Evolutionary conservation across 2,113 vertebrate species (phyloP).

Genomic region (Athene cunicularia): DNA sequence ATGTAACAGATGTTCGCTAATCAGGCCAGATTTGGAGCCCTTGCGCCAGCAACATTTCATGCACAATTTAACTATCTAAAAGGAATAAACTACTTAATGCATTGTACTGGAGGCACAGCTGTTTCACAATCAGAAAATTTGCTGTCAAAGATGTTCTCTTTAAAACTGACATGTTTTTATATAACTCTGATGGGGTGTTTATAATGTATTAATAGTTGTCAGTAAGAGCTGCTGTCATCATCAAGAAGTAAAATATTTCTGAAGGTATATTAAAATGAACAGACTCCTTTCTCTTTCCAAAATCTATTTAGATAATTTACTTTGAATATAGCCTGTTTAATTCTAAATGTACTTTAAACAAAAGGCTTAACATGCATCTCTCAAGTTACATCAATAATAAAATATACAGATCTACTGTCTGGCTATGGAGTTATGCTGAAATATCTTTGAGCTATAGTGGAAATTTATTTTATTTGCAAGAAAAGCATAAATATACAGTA

Average conservation of each 20-base stretch:
- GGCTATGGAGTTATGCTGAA: slow-evolving; percentile 10
- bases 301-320: slow-evolving; percentile 81
- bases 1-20: slow-evolving; percentile 99
- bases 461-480: slow-evolving; percentile 28
- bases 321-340: slow-evolving; percentile 71
- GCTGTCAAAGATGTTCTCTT: slow-evolving; percentile 93
- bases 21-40: slow-evolving; percentile 98
- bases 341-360: slow-evolving; percentile 72
- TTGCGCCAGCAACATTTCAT: slow-evolving; percentile 99
- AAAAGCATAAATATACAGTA: not conserved
- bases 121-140: slow-evolving; percentile 98
- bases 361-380: slow-evolving; percentile 61
- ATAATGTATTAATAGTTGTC: slow-evolving; percentile 98
- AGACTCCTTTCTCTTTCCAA: slow-evolving; percentile 76
- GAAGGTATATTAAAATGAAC: slow-evolving; percentile 85
- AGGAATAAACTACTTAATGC: slow-evolving; percentile 99
- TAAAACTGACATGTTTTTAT: slow-evolving; percentile 97
- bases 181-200: slow-evolving; percentile 98
- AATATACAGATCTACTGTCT: slow-evolving; percentile 17
- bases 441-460: not conserved
- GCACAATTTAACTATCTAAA: slow-evolving; percentile 99
- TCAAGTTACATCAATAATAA: slow-evolving; percentile 55
- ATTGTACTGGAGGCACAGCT: slow-evolving; percentile 99
- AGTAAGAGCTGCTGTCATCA: slow-evolving; percentile 91
- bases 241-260: slow-evolving; percentile 89